Base-by-base conservation (phyloP, 37 sponge, comb jelly and placozoan species). In the Mnemiopsis leidyi region DNA sequence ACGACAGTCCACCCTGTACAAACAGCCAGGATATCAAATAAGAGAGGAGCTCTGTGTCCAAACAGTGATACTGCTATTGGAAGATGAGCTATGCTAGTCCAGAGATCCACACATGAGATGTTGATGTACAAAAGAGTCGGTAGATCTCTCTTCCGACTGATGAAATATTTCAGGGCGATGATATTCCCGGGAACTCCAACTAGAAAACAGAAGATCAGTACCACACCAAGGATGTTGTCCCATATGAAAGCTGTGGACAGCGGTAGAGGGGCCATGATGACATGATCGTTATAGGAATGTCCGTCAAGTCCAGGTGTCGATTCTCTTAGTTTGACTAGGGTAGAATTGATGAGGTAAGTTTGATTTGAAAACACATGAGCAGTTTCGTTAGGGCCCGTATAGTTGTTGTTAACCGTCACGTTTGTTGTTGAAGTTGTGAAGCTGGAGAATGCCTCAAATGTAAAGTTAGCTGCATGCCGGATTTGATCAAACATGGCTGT, bases 181-280 rank as follows among this genome's bases (percentile, higher is more conserved):
- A 28, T 2, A 25, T 71, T 71, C 75, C 75, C 75, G 3, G 75
- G 75, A 25, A 71, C 75, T 23, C 75, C 75, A 71, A 5, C 75
- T 29, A 71, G 30, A 5, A 71, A 18, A 28, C 75, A 71, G 3
- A n/a, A 71, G 30, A 71, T 28, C 20, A 71, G 30, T 2, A n/a
- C n/a, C 7, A 71, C 7, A n/a, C 75, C 75, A 28, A 71, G 25
- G 30, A 71, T 13, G 5, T 25, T 28, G 30, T 71, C 75, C 75
- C 75, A 71, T 13, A 71, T 71, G 7, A 28, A 5, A 29, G 75
- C 75, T 5, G 75, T 29, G 75, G 75, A 71, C 3, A 71, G 75
- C 2, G 75, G 75, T 28, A 71, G 25, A 29, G 75, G 75, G n/a
- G n/a, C 75, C 75, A 71, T 71, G 30, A 71, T 5, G 75, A 71